phyloP scores from a whole-genome alignment of 2,888 invertebrate genomes.

The Cheilosia scutellata region DNA sequence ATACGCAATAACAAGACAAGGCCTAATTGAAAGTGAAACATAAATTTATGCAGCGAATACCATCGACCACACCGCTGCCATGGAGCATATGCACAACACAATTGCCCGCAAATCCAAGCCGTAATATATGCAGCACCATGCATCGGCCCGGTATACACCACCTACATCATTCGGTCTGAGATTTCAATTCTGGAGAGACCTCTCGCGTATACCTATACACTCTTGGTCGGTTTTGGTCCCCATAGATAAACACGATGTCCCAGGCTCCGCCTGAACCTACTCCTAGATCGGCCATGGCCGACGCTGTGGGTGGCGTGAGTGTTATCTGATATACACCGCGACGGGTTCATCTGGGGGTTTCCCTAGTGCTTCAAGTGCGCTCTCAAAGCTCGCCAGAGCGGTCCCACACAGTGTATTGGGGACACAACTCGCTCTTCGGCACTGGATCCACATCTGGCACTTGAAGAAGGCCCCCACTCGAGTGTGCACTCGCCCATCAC shows the following conservation, averaged over 20 bases:
- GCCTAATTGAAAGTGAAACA: constrained; percentile 76
- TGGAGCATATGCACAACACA: constrained; percentile 70
- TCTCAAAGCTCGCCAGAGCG: constrained; percentile 43
- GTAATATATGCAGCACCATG: constrained; percentile 74
- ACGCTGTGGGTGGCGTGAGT: constrained; percentile 75
- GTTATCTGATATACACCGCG: constrained; percentile 71
- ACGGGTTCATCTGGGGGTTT: constrained; percentile 73
- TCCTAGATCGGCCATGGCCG: constrained; percentile 56
- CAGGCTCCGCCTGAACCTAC: constrained; percentile 46
- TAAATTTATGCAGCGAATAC: constrained; percentile 75
- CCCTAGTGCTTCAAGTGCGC: constrained; percentile 65
- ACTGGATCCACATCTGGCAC: constrained; percentile 68
- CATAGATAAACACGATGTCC: constrained; percentile 37
- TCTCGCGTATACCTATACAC: constrained; percentile 26
- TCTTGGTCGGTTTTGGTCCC: constrained; percentile 53
- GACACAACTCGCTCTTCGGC: constrained; percentile 46
- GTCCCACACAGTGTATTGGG: constrained; percentile 59
- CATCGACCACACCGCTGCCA: constrained; percentile 56
- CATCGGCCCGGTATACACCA: constrained; percentile 56
- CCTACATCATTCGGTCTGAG: constrained; percentile 65
- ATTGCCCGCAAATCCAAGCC: constrained; percentile 57
- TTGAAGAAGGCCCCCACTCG: constrained; percentile 69
- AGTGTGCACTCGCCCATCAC: constrained; percentile 49
- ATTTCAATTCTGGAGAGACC: constrained; percentile 71
- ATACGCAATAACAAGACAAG: constrained; percentile 73